These are phyloP conservation scores for Heteromyza rotundicornis DNA, from an alignment of 2,888 invertebrate species.

Conservation along the genomic window DNA sequence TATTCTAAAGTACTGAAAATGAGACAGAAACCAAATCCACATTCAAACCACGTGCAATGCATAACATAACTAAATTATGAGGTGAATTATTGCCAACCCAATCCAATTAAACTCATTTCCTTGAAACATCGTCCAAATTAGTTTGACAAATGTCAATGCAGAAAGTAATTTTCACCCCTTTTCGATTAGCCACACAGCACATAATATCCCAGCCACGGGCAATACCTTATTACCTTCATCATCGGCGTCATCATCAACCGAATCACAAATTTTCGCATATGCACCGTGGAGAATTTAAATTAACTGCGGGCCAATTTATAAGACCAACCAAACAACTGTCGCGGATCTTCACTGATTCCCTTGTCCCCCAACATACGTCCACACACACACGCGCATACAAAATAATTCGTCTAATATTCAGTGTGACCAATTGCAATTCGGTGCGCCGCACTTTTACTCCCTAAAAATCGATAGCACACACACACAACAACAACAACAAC, in stretches of 20 bases:
- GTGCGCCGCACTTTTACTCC: constrained; percentile 4
- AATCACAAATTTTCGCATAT: background rate
- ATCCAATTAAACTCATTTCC: no score
- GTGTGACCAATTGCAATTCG: constrained; percentile 16
- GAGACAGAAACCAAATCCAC: no score
- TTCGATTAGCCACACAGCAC: no score
- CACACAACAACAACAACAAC: background rate
- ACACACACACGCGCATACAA: no score
- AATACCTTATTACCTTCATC: background rate
- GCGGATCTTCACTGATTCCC: background rate
- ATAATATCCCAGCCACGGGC: no score
- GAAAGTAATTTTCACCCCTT: no score
- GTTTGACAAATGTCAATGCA: no score
- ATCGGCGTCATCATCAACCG: background rate
- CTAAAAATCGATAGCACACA: background rate
- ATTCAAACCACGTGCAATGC: no score
- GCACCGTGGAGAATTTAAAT: background rate
- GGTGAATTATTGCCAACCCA: no score
- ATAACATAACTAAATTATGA: no score
- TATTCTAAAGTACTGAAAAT: no score
- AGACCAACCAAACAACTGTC: constrained; percentile 1
- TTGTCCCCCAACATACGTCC: constrained; percentile 10
- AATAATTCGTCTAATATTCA: constrained; percentile 11
- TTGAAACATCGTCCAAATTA: no score
- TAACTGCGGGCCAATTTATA: background rate